Evolutionary conservation across 2,113 vertebrate genomes (phyloP).

Genomic region (Aegotheles bennettii): DNA sequence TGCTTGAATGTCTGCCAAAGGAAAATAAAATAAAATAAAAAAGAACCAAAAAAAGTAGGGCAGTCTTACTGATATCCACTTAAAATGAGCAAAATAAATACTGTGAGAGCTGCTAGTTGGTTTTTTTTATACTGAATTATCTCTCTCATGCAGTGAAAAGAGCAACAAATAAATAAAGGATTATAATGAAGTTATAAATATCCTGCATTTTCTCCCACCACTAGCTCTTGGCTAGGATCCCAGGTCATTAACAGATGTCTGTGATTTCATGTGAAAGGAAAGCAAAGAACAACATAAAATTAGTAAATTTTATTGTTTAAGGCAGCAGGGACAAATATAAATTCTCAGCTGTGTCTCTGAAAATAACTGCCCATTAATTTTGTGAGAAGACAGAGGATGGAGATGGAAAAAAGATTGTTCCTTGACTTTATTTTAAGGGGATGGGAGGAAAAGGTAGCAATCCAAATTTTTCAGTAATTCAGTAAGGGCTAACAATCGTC

Average conservation of each 20-base stretch:
- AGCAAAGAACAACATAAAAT: conserved; percentile 29
- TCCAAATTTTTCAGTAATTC: background rate
- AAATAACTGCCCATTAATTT: background rate
- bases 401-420: background rate
- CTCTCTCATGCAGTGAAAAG: background rate
- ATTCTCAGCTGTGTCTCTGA: background rate
- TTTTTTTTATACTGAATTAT: background rate
- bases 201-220: background rate
- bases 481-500: background rate
- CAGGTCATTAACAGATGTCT: conserved; percentile 39
- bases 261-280: conserved; percentile 21
- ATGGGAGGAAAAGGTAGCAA: background rate
- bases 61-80: background rate
- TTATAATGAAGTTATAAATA: conserved; percentile 52
- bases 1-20: background rate
- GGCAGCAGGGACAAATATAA: background rate
- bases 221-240: conserved; percentile 38
- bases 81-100: background rate
- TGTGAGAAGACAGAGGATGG: background rate
- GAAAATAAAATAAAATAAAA: background rate
- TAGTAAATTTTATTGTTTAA: background rate
- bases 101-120: background rate
- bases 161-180: background rate
- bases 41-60: background rate
- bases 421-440: background rate